Percentiles rank a stretch among this genome's conserved stretches.
These are phyloP conservation scores for Arvicanthis niloticus DNA, from an alignment of 2,113 vertebrate genomes.

Conservation along the genomic window DNA sequence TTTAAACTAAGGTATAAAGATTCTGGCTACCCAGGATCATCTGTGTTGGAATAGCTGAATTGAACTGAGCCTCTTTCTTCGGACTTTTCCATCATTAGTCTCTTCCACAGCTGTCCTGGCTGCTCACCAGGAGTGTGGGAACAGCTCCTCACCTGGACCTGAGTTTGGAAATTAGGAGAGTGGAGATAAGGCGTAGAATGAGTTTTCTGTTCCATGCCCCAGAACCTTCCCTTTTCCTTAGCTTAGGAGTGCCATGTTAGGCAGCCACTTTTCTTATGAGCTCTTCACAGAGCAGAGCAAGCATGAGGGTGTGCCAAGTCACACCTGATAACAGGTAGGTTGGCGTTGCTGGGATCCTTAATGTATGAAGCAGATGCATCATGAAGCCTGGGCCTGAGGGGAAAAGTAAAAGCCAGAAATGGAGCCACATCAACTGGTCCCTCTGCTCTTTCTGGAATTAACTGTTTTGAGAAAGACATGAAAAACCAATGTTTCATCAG, in stretches of 20 bases:
- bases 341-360: background rate
- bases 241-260: background rate
- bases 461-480: slow-evolving; percentile 36
- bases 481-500: slow-evolving; percentile 62
- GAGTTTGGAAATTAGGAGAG: background rate
- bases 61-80: background rate
- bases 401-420: slow-evolving; percentile 37
- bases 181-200: background rate
- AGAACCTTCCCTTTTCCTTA: background rate
- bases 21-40: background rate
- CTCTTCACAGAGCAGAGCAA: background rate
- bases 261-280: background rate
- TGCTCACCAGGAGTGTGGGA: background rate
- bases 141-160: background rate
- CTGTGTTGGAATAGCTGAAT: background rate
- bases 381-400: slow-evolving; percentile 9
- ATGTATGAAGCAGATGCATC: background rate
- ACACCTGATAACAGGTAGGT: background rate
- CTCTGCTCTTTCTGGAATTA: background rate
- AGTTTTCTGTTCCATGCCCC: background rate
- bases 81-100: background rate
- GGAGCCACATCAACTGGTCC: background rate
- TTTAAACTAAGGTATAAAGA: background rate
- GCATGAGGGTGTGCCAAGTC: background rate
- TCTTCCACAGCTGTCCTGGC: background rate